Evolutionary conservation across 92 coral and sea anemone species (phyloP).

Genomic region (Paragorgia papillata): DNA sequence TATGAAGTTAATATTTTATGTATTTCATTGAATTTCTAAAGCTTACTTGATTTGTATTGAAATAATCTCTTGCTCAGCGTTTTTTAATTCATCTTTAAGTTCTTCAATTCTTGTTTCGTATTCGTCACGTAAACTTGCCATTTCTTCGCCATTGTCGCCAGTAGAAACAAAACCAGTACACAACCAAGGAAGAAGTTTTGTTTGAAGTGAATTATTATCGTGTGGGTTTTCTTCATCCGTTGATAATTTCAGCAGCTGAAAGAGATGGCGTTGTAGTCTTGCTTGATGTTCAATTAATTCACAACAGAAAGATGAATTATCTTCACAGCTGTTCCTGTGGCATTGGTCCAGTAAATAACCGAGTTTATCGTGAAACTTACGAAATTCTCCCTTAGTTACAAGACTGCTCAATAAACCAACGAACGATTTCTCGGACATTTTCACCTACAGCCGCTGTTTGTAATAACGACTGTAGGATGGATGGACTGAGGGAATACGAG

Average conservation of each 20-base stretch:
- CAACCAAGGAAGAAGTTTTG: constrained; percentile 73
- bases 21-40: constrained; percentile 11
- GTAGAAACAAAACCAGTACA: constrained; percentile 47
- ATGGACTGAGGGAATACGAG: no score
- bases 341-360: constrained; percentile 64
- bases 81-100: constrained; percentile 69
- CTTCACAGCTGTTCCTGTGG: constrained; percentile 79
- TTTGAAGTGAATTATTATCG: constrained; percentile 72
- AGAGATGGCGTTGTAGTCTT: constrained; percentile 74
- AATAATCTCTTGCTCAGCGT: constrained; percentile 62
- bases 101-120: constrained; percentile 61
- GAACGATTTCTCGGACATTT: constrained; percentile 59
- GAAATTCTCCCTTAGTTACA: constrained; percentile 64
- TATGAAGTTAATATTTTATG: constrained; percentile 43
- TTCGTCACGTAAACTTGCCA: constrained; percentile 45
- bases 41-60: constrained; percentile 72
- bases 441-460: no score
- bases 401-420: constrained; percentile 67
- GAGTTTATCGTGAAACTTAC: constrained; percentile 60
- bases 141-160: constrained; percentile 40
- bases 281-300: constrained; percentile 71
- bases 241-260: constrained; percentile 73
- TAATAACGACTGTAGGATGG: no score
- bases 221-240: constrained; percentile 71
- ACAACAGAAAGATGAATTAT: constrained; percentile 72